phyloP scores from a whole-genome alignment of 2,113 vertebrate genomes.

The Salvelinus namaycush region DNA sequence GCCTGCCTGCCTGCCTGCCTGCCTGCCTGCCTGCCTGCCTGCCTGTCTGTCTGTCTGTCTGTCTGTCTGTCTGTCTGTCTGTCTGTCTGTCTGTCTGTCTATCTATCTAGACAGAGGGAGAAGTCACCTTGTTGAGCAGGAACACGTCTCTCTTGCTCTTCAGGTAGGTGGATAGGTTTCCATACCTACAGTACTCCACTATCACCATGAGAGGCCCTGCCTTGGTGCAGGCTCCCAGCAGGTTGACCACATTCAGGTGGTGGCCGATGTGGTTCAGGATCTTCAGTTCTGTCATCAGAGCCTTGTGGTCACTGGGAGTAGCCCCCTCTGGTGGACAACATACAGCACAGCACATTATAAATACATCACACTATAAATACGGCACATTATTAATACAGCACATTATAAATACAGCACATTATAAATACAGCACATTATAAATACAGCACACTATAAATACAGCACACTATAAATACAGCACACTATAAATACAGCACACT shows the following conservation, averaged over 20 bases:
- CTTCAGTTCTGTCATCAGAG: constrained; percentile 96
- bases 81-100: too few species aligned
- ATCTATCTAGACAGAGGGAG: too few species aligned
- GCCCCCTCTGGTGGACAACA: constrained; percentile 85
- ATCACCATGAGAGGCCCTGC: constrained; percentile 95
- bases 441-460: too few species aligned
- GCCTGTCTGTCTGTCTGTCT: constrained; percentile 1
- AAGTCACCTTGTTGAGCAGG: constrained; percentile 77
- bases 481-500: fast-evolving
- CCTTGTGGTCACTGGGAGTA: constrained; percentile 90
- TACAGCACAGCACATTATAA: constrained; percentile 2
- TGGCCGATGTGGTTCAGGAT: constrained; percentile 93
- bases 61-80: too few species aligned
- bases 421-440: too few species aligned
- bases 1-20: background rate
- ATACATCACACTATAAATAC: background rate
- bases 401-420: too few species aligned
- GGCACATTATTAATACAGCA: too few species aligned
- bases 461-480: too few species aligned
- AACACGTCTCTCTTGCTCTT: constrained; percentile 90
- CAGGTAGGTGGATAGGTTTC: constrained; percentile 91
- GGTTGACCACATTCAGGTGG: constrained; percentile 94
- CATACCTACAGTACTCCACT: constrained; percentile 91
- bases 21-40: too few species aligned
- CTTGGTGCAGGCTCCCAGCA: constrained; percentile 92